phyloP scores from a whole-genome alignment of 1,140 invertebrate genomes.

The Drosophila tristis region DNA sequence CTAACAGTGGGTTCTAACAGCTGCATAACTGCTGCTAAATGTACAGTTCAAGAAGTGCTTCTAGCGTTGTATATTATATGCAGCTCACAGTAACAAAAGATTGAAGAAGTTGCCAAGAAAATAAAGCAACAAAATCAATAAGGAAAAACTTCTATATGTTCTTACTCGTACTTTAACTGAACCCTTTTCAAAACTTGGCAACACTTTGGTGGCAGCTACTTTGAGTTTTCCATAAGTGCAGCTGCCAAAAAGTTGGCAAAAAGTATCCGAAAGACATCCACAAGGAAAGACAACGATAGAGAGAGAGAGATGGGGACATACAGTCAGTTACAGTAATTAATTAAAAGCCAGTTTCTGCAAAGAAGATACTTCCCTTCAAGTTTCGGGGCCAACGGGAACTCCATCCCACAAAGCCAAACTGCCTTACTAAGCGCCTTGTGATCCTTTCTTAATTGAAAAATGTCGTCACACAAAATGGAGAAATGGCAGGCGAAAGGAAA shows the following conservation, averaged over 20 bases:
- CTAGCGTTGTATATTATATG: background rate
- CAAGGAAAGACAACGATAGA: background rate
- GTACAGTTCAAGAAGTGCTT: conserved; percentile 50
- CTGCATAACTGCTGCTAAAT: conserved; percentile 56
- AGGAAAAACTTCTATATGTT: too few relatives aligned
- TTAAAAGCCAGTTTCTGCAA: conserved; percentile 54
- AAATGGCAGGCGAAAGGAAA: conserved; percentile 28
- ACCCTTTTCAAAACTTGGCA: conserved; percentile 36
- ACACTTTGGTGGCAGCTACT: conserved; percentile 27
- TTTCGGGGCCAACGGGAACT: background rate
- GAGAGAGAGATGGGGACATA: background rate
- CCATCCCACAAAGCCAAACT: conserved; percentile 58
- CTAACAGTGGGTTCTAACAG: conserved; percentile 34
- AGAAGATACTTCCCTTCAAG: background rate
- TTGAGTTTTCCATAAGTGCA: conserved; percentile 46
- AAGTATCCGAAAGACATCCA: background rate
- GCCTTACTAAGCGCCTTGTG: conserved; percentile 80
- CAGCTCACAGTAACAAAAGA: conserved; percentile 8
- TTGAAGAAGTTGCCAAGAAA: background rate
- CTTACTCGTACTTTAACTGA: background rate
- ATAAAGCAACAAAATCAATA: conserved; percentile 23
- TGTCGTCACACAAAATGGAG: conserved; percentile 71
- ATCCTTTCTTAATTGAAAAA: conserved; percentile 84
- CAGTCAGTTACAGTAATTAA: conserved; percentile 59
- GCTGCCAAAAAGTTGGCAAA: conserved; percentile 64